Evolutionary conservation across 2,797 vertebrate genomes (phyloP).

Genomic region (Liasis olivaceus): DNA sequence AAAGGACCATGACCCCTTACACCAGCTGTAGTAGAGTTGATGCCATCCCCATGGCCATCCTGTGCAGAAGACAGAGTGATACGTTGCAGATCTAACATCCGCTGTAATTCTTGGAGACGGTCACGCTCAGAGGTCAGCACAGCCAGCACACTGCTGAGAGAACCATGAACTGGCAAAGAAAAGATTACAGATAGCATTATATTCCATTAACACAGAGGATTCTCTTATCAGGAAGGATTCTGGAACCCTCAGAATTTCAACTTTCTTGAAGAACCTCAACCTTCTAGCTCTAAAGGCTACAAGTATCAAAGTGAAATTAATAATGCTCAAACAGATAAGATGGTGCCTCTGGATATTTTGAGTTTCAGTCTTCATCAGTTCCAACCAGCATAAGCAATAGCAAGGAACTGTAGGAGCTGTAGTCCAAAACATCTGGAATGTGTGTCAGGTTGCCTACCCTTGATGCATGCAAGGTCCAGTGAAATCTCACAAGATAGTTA

Average conservation of each 20-base stretch:
- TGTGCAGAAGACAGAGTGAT: slow-evolving; percentile 48
- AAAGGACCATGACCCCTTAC: slow-evolving; percentile 50
- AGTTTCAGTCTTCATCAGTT: not conserved
- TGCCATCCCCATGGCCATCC: slow-evolving; percentile 37
- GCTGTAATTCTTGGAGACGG: slow-evolving; percentile 79
- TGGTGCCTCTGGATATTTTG: not conserved
- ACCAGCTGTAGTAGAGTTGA: not conserved
- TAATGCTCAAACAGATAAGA: not conserved
- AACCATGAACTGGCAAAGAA: slow-evolving; percentile 74
- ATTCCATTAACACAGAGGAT: not conserved
- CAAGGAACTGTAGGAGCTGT: not conserved
- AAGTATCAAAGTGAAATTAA: not conserved
- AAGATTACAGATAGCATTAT: not conserved
- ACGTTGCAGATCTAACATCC: slow-evolving; percentile 71
- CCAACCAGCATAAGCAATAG: not conserved
- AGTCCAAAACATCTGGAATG: not conserved
- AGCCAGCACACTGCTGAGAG: slow-evolving; percentile 78
- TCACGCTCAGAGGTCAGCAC: slow-evolving; percentile 80
- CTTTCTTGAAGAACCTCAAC: not conserved
- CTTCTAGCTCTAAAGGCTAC: not conserved
- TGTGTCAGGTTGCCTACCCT: not conserved
- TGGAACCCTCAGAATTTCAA: not conserved
- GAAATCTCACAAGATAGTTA: not conserved
- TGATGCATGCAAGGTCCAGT: not conserved
- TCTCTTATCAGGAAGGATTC: too few relatives aligned